Conservation (phyloP, 2,113 vertebrate species). For the Silurus glanis region DNA sequence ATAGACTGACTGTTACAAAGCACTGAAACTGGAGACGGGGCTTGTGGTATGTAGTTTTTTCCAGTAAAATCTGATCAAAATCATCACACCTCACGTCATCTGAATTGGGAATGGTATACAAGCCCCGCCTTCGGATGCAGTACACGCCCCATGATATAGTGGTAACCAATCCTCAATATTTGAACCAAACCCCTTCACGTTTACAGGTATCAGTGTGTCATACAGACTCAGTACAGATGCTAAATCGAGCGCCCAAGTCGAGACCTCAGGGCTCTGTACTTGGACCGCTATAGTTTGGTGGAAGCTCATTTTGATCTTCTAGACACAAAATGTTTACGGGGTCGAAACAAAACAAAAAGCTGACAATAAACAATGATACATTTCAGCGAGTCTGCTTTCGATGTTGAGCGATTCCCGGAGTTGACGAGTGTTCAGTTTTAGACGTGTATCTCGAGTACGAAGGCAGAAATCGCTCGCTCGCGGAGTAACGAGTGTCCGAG, state of each 20-base stretch:
- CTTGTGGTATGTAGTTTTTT: too few species aligned
- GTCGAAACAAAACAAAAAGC: background rate
- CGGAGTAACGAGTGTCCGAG: too few species aligned
- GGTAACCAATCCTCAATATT: too few species aligned
- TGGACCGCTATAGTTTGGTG: background rate
- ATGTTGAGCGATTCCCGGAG: too few species aligned
- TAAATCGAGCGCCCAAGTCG: background rate
- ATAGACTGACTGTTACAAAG: too few species aligned
- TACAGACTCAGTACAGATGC: background rate
- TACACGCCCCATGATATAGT: background rate
- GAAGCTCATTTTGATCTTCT: background rate
- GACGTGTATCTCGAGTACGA: background rate
- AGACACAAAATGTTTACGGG: background rate
- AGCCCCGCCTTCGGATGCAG: background rate
- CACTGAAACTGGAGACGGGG: too few species aligned
- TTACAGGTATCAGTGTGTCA: background rate
- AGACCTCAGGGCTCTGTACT: conserved; percentile 8
- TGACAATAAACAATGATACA: background rate
- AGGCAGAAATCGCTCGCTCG: background rate
- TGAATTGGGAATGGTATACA: background rate
- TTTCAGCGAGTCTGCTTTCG: background rate
- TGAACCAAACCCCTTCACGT: background rate
- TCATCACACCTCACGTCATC: background rate
- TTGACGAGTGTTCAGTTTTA: background rate
- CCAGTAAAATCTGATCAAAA: background rate